phyloP scores from a whole-genome alignment of 2,113 vertebrate species.

The Seriola dumerili region DNA sequence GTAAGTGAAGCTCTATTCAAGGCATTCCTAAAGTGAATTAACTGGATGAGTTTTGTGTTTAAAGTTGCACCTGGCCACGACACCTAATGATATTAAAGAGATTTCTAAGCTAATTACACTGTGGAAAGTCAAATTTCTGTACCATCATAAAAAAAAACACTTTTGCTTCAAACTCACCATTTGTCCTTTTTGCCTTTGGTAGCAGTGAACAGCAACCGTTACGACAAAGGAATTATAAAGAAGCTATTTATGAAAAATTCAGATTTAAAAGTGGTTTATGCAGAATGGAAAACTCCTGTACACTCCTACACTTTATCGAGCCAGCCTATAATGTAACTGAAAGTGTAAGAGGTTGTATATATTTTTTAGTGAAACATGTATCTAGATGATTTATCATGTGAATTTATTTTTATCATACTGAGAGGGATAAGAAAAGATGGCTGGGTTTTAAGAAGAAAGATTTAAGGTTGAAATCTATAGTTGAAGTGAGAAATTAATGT shows the following conservation, averaged over 20 bases:
- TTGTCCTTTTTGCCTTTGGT: neutral
- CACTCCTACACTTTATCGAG: neutral
- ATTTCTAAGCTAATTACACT: constrained; percentile 39
- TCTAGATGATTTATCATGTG: constrained; percentile 69
- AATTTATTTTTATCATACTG: constrained; percentile 78
- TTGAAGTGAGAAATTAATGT: constrained; percentile 27
- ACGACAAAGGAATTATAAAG: constrained; percentile 16
- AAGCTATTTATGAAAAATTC: constrained; percentile 31
- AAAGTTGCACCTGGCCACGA: constrained; percentile 30
- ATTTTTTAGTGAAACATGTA: constrained; percentile 75
- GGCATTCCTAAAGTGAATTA: constrained; percentile 18
- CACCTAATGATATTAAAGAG: constrained; percentile 2
- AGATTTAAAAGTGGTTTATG: constrained; percentile 14
- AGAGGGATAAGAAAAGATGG: constrained; percentile 12
- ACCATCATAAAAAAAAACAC: neutral
- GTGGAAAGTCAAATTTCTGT: constrained; percentile 23
- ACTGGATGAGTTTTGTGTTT: constrained; percentile 14
- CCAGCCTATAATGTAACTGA: constrained; percentile 11
- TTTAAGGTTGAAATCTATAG: constrained; percentile 38
- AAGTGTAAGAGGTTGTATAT: constrained; percentile 45
- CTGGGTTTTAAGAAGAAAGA: constrained; percentile 10
- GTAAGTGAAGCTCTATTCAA: constrained; percentile 23
- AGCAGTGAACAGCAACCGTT: constrained; percentile 1
- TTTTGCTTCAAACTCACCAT: neutral
- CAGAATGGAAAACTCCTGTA: neutral